A percentile compares a stretch with the other conserved stretches of the same genome.
phyloP scores from a whole-genome alignment of 2,888 invertebrate species.

The Colletes collaris region DNA sequence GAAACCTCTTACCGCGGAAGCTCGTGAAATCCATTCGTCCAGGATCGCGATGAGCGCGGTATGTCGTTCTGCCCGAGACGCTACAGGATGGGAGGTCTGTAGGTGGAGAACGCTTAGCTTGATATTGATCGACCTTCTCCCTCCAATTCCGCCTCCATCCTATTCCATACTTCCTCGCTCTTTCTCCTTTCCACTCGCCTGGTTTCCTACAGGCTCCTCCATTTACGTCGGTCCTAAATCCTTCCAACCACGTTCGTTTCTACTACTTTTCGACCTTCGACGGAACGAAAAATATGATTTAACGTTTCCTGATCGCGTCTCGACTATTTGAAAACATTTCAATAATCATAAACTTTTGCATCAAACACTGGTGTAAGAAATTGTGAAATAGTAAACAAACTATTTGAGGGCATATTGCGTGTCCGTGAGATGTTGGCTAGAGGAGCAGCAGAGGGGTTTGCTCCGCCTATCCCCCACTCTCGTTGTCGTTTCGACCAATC shows the following conservation, averaged over 20 bases:
- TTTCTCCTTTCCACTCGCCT: constrained; percentile 37
- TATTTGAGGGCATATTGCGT: too few species aligned
- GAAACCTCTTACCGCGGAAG: constrained; percentile 10
- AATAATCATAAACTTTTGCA: too few species aligned
- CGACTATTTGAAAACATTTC: too few species aligned
- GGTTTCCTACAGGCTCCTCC: constrained; percentile 47
- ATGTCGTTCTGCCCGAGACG: constrained; percentile 40
- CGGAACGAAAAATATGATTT: too few species aligned
- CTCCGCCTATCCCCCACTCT: too few species aligned
- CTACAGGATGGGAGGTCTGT: constrained; percentile 56
- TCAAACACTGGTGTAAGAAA: too few species aligned
- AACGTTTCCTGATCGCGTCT: too few species aligned
- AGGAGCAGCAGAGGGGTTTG: too few species aligned
- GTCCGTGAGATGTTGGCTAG: too few species aligned
- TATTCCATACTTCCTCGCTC: constrained; percentile 45
- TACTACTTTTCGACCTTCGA: too few species aligned
- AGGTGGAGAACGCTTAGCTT: constrained; percentile 76
- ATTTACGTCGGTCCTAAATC: constrained; percentile 39
- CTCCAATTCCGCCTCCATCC: constrained; percentile 47
- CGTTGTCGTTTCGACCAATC: too few species aligned
- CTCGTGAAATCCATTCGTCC: constrained; percentile 41
- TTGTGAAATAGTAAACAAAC: too few species aligned
- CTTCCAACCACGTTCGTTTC: background rate
- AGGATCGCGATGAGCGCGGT: constrained; percentile 32
- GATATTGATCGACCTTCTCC: constrained; percentile 80